These are phyloP conservation scores for Deladenus siricidicola DNA, from an alignment of 2,888 invertebrate genomes.

Conservation along the genomic window DNA sequence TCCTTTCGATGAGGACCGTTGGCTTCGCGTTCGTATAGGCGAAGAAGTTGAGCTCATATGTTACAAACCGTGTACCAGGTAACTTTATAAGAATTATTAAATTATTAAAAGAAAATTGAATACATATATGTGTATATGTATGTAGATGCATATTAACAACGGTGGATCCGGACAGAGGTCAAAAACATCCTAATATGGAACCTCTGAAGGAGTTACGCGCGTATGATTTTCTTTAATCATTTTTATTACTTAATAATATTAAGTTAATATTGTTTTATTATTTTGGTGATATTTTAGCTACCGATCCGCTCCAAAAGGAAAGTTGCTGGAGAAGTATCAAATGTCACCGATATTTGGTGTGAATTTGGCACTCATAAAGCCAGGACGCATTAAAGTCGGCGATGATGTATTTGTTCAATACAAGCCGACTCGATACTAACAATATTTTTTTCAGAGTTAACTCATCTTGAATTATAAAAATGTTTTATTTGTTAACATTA, in stretches of 20 bases:
- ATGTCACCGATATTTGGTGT: constrained; percentile 27
- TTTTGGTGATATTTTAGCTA: constrained; percentile 14
- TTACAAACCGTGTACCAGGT: constrained; percentile 47
- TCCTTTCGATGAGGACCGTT: constrained; percentile 46
- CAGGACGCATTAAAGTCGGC: constrained; percentile 21
- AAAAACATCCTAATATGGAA: constrained; percentile 21
- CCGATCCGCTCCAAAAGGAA: constrained; percentile 22
- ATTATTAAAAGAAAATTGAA: neutral
- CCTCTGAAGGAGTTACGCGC: constrained; percentile 24
- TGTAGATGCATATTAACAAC: constrained; percentile 30
- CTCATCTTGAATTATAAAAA: too few relatives aligned
- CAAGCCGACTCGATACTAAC: constrained; percentile 26
- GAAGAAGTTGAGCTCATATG: constrained; percentile 40
- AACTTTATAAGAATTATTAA: neutral
- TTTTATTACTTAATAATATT: neutral
- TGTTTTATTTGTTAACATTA: too few relatives aligned
- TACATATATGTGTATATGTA: neutral
- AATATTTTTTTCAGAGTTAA: too few relatives aligned
- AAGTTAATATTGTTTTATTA: neutral
- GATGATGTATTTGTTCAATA: constrained; percentile 23
- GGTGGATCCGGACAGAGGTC: constrained; percentile 24
- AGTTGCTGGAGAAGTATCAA: constrained; percentile 18
- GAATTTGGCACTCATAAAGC: constrained; percentile 25
- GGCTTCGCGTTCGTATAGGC: constrained; percentile 44
- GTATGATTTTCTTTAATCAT: constrained; percentile 4